Conservation (phyloP, 2,888 invertebrate species). For the Gisinianus flammeolus region DNA sequence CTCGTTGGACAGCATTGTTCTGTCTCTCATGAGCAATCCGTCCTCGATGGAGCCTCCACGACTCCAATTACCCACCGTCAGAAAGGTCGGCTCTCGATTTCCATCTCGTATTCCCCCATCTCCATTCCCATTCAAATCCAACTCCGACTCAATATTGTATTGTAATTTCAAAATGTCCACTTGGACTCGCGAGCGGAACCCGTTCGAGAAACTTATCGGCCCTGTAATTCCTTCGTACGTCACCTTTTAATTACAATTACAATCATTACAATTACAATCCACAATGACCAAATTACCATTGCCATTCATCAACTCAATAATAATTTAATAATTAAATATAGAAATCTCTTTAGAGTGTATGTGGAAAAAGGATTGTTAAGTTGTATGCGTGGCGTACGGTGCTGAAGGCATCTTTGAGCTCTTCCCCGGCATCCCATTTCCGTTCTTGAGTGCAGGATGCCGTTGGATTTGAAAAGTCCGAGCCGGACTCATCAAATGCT, state of each 20-base stretch:
- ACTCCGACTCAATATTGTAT: conserved; percentile 40
- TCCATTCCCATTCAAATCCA: background rate
- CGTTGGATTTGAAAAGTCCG: conserved; percentile 53
- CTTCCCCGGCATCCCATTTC: conserved; percentile 58
- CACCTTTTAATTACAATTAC: no score
- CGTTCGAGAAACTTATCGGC: conserved; percentile 54
- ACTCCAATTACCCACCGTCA: conserved; percentile 55
- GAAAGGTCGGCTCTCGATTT: conserved; percentile 39
- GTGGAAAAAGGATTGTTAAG: background rate
- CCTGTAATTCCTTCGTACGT: conserved; percentile 55
- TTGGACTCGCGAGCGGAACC: conserved; percentile 48
- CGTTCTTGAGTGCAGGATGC: conserved; percentile 52
- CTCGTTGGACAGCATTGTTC: conserved; percentile 51
- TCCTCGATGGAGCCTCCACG: conserved; percentile 49
- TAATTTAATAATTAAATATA: background rate
- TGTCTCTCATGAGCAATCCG: conserved; percentile 52
- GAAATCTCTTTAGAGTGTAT: background rate
- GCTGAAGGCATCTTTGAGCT: conserved; percentile 53
- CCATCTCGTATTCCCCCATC: background rate
- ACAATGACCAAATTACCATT: no score
- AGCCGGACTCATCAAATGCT: conserved; percentile 55
- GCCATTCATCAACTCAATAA: background rate
- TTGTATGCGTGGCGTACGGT: conserved; percentile 40
- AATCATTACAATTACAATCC: background rate
- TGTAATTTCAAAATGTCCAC: conserved; percentile 52